phyloP scores from a whole-genome alignment of 2,888 invertebrate species.

The Iphiclides podalirius region DNA sequence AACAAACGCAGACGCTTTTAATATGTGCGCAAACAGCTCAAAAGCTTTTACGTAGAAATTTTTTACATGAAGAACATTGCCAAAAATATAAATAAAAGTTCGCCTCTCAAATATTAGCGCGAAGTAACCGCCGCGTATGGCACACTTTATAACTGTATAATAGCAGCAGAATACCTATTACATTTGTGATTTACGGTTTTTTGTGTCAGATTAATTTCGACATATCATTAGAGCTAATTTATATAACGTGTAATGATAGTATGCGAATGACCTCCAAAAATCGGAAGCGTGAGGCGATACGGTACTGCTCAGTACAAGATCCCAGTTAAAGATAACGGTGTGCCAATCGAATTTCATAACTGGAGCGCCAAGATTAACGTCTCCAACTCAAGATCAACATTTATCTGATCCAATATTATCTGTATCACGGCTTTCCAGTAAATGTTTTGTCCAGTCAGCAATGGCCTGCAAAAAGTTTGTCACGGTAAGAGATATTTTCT shows the following conservation, averaged over 20 bases:
- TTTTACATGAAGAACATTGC: background rate
- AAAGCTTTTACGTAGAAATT: slow-evolving; percentile 3
- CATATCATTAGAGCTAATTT: too few relatives aligned
- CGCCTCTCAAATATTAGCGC: background rate
- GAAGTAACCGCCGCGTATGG: background rate
- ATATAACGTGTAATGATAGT: background rate
- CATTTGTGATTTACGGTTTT: background rate
- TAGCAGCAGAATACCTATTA: too few relatives aligned
- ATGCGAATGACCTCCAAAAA: background rate
- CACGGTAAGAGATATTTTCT: too few relatives aligned
- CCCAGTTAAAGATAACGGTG: slow-evolving; percentile 10
- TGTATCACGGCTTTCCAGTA: too few relatives aligned
- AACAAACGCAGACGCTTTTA: slow-evolving; percentile 2
- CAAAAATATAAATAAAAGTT: too few relatives aligned
- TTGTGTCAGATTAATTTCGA: too few relatives aligned
- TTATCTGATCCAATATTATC: too few relatives aligned
- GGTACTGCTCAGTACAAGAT: slow-evolving; percentile 25
- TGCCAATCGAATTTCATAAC: slow-evolving; percentile 1
- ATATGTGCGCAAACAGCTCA: slow-evolving; percentile 1
- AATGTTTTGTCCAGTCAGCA: too few relatives aligned
- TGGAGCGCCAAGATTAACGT: background rate
- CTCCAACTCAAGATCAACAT: too few relatives aligned
- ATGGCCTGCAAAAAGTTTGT: too few relatives aligned
- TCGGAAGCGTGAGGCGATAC: too few relatives aligned
- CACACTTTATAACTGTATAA: too few relatives aligned